Percentiles rank a stretch among this genome's conserved stretches.
These are phyloP conservation scores for Drosophila athabasca DNA, from an alignment of 1,140 invertebrate genomes.

Conservation along the genomic window DNA sequence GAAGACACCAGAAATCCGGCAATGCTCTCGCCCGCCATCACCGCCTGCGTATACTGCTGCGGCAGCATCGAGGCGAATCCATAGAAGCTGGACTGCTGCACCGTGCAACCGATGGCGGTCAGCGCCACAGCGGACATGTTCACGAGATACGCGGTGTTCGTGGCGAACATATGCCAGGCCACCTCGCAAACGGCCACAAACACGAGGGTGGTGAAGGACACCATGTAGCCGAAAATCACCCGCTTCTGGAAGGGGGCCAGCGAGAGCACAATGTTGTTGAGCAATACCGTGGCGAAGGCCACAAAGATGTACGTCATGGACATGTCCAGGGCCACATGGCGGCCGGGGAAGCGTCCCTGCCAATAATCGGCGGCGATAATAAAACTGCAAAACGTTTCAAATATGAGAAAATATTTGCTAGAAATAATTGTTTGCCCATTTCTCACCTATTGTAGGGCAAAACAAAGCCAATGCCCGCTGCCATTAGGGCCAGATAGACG, in stretches of 20 bases:
- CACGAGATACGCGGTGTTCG: slow-evolving; percentile 89
- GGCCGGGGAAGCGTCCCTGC: slow-evolving; percentile 91
- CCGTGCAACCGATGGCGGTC: slow-evolving; percentile 92
- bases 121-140: slow-evolving; percentile 93
- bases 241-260: slow-evolving; percentile 91
- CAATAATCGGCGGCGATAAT: slow-evolving; percentile 96
- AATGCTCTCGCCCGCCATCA: slow-evolving; percentile 97
- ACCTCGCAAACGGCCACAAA: slow-evolving; percentile 94
- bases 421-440: neutral
- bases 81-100: slow-evolving; percentile 97
- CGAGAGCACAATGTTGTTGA: slow-evolving; percentile 94
- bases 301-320: slow-evolving; percentile 94
- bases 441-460: slow-evolving; percentile 94
- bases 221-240: slow-evolving; percentile 93
- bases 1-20: slow-evolving; percentile 93
- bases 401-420: no score
- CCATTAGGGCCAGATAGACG: slow-evolving; percentile 91
- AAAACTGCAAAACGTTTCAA: slow-evolving; percentile 85
- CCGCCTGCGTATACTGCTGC: slow-evolving; percentile 93
- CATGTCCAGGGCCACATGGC: slow-evolving; percentile 95
- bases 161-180: slow-evolving; percentile 91
- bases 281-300: slow-evolving; percentile 92
- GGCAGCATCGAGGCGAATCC: slow-evolving; percentile 96
- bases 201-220: slow-evolving; percentile 91
- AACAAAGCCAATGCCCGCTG: slow-evolving; percentile 95